Evolutionary conservation across 2,888 invertebrate genomes (phyloP).

Genomic region (Digitonthophagus gazella): DNA sequence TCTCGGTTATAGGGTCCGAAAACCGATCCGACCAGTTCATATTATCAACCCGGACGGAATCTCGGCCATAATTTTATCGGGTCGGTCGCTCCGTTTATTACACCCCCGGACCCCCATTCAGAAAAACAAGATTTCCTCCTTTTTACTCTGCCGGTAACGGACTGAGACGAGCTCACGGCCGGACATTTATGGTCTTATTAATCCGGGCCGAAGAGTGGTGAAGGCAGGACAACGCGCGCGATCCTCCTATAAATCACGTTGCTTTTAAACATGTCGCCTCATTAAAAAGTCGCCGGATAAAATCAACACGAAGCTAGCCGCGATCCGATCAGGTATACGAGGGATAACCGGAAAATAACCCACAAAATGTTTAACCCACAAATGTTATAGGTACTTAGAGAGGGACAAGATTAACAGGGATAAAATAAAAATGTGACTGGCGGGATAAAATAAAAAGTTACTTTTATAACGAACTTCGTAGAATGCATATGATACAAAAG

Average conservation of each 20-base stretch:
- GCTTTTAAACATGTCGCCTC: constrained; percentile 16
- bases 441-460: background rate
- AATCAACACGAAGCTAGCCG: constrained; percentile 2
- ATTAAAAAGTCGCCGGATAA: constrained; percentile 15
- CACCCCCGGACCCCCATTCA: background rate
- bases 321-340: background rate
- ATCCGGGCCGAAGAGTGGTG: constrained; percentile 8
- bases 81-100: background rate
- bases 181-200: constrained; percentile 14
- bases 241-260: constrained; percentile 11
- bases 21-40: background rate
- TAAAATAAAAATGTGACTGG: no score
- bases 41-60: background rate
- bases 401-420: background rate
- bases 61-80: background rate
- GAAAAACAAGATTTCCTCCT: background rate
- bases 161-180: background rate
- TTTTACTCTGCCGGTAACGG: background rate
- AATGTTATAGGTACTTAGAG: background rate
- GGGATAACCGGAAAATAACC: background rate
- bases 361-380: background rate
- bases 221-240: constrained; percentile 10
- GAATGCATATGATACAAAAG: background rate
- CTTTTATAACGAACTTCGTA: background rate
- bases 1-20: background rate